Percentiles rank a stretch among this genome's conserved stretches.
Conservation (phyloP, 2,113 vertebrate genomes). For the Elanus axillaris region DNA sequence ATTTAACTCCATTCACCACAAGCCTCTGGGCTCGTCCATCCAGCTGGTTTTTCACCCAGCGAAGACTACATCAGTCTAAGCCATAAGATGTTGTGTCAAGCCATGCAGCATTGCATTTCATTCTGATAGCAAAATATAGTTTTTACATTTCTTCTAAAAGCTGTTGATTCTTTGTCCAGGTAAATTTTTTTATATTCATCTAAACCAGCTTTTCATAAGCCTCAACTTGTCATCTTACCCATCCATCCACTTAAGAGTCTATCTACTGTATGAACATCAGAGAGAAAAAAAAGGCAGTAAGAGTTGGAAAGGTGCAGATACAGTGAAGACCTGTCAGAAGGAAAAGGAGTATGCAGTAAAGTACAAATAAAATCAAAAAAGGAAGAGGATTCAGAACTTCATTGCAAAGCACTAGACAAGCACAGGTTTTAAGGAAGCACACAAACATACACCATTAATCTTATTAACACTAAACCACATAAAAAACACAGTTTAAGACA, state of each 20-base stretch:
- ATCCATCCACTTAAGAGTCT: background rate
- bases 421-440: background rate
- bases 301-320: background rate
- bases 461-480: background rate
- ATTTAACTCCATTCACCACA: no score
- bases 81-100: background rate
- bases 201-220: background rate
- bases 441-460: background rate
- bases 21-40: no score
- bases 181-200: background rate
- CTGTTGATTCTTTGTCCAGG: background rate
- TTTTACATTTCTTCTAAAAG: background rate
- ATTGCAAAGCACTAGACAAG: background rate
- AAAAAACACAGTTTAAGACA: background rate
- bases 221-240: background rate
- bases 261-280: accelerated
- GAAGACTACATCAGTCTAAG: no score
- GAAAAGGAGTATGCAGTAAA: background rate
- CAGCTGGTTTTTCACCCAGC: no score
- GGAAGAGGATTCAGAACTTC: background rate
- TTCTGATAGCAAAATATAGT: background rate
- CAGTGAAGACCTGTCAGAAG: background rate
- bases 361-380: background rate
- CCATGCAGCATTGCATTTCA: background rate
- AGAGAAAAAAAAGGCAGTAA: background rate